Base-by-base conservation (phyloP, 2,888 invertebrate species). In the Euclidia mi region DNA sequence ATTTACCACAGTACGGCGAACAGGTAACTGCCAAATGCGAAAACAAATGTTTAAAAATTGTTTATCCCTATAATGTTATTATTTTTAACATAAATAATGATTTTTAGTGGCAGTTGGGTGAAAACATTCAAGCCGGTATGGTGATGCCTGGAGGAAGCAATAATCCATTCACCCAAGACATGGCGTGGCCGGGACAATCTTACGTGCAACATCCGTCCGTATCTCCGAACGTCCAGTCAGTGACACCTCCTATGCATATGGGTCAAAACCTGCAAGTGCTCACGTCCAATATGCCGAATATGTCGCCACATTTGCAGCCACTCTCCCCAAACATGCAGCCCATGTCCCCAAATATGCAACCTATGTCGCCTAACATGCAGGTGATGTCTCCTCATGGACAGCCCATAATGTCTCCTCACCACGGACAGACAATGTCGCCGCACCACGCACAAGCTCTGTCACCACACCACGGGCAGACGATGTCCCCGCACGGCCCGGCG, bases 1-100 rank as follows among this genome's bases (percentile, higher is more conserved):
- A 76, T 71, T 76, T 82, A 1, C 82, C 87, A 3, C 74, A 69
- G 46, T 79, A 77, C 17, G 68, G 43, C 2, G 70, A 72, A 58
- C 44, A 79, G 71, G 73, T 73, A 60, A 48, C n/a, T n/a, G n/a
- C n/a, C n/a, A n/a, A n/a, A n/a, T n/a, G n/a, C n/a, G n/a, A n/a
- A n/a, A n/a, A n/a, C n/a, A n/a, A n/a, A n/a, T n/a, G n/a, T n/a
- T n/a, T n/a, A n/a, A n/a, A n/a, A n/a, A n/a, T n/a, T n/a, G n/a
- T n/a, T n/a, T n/a, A n/a, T n/a, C n/a, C n/a, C n/a, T n/a, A n/a
- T n/a, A n/a, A n/a, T n/a, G n/a, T n/a, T n/a, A n/a, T n/a, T n/a
- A n/a, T n/a, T n/a, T n/a, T n/a, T n/a, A 34, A 15, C 15, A 35
- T 11, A 14, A 15, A 3, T 15, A 12, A 10, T 35, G 14, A 3